A percentile compares a stretch with the other conserved stretches of the same genome.
phyloP scores from a whole-genome alignment of 2,797 vertebrate species.

The Peromyscus aztecus region DNA sequence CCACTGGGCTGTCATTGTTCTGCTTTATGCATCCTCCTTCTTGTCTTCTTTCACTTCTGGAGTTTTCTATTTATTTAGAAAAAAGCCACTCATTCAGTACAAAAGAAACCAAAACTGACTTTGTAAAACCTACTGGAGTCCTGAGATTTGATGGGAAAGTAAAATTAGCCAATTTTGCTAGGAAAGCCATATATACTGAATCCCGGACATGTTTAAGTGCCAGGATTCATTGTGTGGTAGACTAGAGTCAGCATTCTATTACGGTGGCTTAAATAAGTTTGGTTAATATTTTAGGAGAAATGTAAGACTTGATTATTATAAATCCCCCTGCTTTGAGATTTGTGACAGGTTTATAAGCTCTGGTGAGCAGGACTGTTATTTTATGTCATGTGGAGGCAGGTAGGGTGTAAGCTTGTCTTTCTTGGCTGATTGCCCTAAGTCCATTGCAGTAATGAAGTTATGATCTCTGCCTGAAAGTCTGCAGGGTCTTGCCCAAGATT shows the following conservation, averaged over 20 bases:
- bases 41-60: slow-evolving; percentile 55
- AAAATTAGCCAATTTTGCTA: slow-evolving; percentile 35
- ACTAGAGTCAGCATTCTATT: slow-evolving; percentile 73
- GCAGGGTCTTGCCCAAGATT: slow-evolving; percentile 40
- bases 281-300: slow-evolving; percentile 27
- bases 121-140: slow-evolving; percentile 51
- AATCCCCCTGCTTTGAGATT: not conserved
- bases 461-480: slow-evolving; percentile 56
- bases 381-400: slow-evolving; percentile 45
- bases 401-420: slow-evolving; percentile 44
- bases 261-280: not conserved
- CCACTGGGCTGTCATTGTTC: not conserved
- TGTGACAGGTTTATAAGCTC: slow-evolving; percentile 8
- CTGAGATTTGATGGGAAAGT: slow-evolving; percentile 51
- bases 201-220: not conserved
- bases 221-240: slow-evolving; percentile 78
- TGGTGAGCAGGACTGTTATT: not conserved
- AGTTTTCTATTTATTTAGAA: slow-evolving; percentile 61
- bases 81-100: slow-evolving; percentile 37
- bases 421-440: not conserved
- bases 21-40: not conserved
- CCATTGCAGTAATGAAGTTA: slow-evolving; percentile 53
- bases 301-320: slow-evolving; percentile 40
- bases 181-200: not conserved
- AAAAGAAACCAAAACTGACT: slow-evolving; percentile 78